Conservation (phyloP, 2,888 invertebrate species). For the Erebia palarica region DNA sequence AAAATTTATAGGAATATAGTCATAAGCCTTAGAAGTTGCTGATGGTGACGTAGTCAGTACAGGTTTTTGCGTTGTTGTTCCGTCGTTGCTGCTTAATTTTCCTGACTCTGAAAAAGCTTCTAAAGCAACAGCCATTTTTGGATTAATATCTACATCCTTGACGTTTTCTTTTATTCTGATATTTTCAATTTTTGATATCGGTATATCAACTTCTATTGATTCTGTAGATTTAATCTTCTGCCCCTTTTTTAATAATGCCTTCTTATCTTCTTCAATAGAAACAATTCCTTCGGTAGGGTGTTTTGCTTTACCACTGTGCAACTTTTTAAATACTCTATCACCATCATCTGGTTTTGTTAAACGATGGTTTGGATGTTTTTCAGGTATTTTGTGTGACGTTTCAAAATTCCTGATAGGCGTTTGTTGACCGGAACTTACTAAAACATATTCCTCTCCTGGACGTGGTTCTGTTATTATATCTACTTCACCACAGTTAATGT, state of each 20-base stretch:
- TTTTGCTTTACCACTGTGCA: conserved; percentile 65
- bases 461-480: conserved; percentile 84
- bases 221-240: conserved; percentile 67
- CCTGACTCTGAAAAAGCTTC: conserved; percentile 78
- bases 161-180: conserved; percentile 77
- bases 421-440: conserved; percentile 81
- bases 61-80: conserved; percentile 81
- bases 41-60: conserved; percentile 80
- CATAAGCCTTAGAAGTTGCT: conserved; percentile 61
- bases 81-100: conserved; percentile 63
- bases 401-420: conserved; percentile 83
- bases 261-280: conserved; percentile 77
- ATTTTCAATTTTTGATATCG: conserved; percentile 74
- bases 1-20: conserved; percentile 76
- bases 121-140: conserved; percentile 69
- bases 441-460: conserved; percentile 86
- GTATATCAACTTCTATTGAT: conserved; percentile 75
- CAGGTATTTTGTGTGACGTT: conserved; percentile 88
- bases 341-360: conserved; percentile 64
- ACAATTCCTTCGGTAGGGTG: conserved; percentile 72
- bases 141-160: conserved; percentile 73
- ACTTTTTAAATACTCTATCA: conserved; percentile 71
- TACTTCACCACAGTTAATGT: conserved; percentile 75
- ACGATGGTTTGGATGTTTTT: conserved; percentile 71
- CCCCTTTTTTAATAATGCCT: conserved; percentile 61